Percentiles rank a stretch among this genome's conserved stretches.
phyloP scores from a whole-genome alignment of 2,113 vertebrate genomes.

The Eudyptes chrysolophus region DNA sequence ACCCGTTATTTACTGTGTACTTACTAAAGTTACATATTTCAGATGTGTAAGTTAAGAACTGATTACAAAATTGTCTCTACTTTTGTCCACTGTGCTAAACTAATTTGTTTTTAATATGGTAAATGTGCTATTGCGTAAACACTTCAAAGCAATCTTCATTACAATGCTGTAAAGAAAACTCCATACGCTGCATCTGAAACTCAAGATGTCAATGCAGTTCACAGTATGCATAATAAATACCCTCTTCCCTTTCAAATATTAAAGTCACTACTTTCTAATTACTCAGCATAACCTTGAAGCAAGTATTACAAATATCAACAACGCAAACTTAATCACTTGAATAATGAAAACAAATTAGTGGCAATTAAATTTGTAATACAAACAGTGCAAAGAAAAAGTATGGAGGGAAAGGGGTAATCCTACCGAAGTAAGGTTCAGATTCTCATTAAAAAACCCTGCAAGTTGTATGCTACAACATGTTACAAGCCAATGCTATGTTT shows the following conservation, averaged over 20 bases:
- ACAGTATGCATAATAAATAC: constrained; percentile 81
- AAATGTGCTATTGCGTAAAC: constrained; percentile 69
- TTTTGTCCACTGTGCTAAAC: constrained; percentile 73
- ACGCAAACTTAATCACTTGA: constrained; percentile 22
- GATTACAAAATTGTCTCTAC: constrained; percentile 34
- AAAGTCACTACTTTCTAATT: constrained; percentile 64
- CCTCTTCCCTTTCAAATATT: constrained; percentile 68
- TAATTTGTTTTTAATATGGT: constrained; percentile 39
- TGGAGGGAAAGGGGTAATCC: neutral
- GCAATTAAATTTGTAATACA: constrained; percentile 47
- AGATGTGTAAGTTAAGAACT: constrained; percentile 53
- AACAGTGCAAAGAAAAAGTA: constrained; percentile 65
- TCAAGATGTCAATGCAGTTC: constrained; percentile 75
- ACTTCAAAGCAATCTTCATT: constrained; percentile 71
- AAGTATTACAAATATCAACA: constrained; percentile 53
- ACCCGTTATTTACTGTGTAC: constrained; percentile 73
- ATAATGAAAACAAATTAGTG: constrained; percentile 60
- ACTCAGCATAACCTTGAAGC: constrained; percentile 72
- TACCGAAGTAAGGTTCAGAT: neutral
- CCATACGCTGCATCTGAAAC: constrained; percentile 44
- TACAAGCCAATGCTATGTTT: neutral
- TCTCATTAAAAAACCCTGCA: neutral
- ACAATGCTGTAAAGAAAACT: constrained; percentile 60
- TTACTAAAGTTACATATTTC: constrained; percentile 30
- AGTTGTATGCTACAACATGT: neutral